Conservation (phyloP, 2,113 vertebrate species). For the Crotophaga sulcirostris region DNA sequence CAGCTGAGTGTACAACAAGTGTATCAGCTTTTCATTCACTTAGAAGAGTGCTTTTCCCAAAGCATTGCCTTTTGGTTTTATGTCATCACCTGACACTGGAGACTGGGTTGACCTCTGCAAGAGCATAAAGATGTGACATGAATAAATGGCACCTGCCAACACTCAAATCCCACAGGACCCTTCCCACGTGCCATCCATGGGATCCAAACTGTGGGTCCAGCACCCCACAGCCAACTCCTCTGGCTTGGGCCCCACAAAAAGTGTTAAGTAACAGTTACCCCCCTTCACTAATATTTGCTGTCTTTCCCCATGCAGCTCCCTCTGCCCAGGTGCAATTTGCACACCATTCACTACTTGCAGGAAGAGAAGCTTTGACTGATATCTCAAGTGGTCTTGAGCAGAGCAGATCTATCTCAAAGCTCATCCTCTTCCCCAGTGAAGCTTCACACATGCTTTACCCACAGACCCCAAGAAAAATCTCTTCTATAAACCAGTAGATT, state of each 20-base stretch:
- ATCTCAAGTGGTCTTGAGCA: background rate
- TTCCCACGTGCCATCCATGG: fast-evolving
- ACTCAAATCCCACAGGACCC: background rate
- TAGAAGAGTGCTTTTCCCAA: background rate
- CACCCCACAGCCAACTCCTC: background rate
- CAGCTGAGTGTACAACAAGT: fast-evolving
- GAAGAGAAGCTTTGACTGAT: background rate
- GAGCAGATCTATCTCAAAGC: background rate
- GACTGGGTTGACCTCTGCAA: background rate
- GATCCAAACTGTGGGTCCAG: background rate
- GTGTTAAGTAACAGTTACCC: background rate
- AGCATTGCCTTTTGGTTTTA: background rate
- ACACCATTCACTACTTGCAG: background rate
- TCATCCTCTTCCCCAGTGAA: background rate
- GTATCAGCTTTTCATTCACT: no score
- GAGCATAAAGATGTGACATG: fast-evolving
- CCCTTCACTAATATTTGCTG: background rate
- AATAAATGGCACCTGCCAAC: background rate
- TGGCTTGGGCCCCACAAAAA: background rate
- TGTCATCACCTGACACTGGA: background rate
- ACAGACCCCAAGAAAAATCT: background rate
- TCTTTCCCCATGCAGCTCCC: background rate
- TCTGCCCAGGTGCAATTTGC: background rate
- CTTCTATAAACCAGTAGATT: background rate
- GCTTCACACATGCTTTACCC: background rate